Conservation (phyloP, 2,888 invertebrate species). For the Ryuthela nishihirai region DNA sequence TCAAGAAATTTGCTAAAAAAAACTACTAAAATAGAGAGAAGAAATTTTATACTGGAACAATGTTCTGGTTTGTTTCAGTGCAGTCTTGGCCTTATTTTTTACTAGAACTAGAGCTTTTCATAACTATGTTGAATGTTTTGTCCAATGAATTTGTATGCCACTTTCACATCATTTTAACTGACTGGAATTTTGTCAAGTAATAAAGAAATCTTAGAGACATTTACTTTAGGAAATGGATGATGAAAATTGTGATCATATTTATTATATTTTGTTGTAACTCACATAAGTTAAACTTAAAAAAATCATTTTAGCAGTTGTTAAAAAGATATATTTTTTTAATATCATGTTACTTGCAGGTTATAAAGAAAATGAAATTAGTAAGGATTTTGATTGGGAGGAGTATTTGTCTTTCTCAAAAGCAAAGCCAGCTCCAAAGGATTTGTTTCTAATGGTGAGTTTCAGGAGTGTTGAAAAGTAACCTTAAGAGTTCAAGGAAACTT, state of each 20-base stretch:
- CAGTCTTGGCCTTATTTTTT: no score
- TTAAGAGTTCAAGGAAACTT: not conserved
- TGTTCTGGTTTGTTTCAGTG: no score
- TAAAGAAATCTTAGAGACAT: not conserved
- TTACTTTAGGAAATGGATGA: not conserved
- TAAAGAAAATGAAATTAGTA: constrained; percentile 53
- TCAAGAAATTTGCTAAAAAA: no score
- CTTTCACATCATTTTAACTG: no score
- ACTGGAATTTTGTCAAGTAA: not conserved
- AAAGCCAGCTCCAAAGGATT: constrained; percentile 56
- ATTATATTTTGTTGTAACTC: not conserved
- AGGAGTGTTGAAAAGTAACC: not conserved
- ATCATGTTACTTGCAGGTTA: constrained; percentile 56
- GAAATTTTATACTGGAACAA: no score
- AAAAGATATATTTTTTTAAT: no score
- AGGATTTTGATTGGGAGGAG: constrained; percentile 60
- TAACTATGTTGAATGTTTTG: no score
- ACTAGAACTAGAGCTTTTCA: no score
- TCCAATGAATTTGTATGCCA: no score
- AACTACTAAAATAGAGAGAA: no score
- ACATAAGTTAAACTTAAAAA: no score
- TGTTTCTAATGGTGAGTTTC: constrained; percentile 54
- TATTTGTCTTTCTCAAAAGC: constrained; percentile 58
- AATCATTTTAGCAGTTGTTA: no score
- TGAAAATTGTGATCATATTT: not conserved